A percentile compares a stretch with the other conserved stretches of the same genome.
These are phyloP conservation scores for Stomatorhinus walkeri DNA, from an alignment of 2,797 vertebrate species.

Conservation along the genomic window DNA sequence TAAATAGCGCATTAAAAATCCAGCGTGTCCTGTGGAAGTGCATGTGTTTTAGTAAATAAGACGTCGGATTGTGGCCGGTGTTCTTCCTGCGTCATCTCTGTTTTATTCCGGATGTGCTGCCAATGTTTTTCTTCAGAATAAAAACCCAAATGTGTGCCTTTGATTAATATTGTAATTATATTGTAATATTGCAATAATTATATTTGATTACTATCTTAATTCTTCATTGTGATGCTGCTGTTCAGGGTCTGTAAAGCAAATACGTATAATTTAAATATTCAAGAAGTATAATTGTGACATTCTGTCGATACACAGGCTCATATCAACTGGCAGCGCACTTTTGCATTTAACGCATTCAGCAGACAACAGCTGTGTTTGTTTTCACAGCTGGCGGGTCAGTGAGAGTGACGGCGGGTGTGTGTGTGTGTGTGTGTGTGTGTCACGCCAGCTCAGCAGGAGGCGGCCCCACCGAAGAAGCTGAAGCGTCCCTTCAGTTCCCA, in stretches of 20 bases:
- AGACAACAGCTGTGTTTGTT: conserved; percentile 10
- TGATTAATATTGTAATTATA: background rate
- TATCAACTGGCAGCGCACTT: background rate
- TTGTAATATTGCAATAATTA: too few relatives aligned
- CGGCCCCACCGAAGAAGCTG: background rate
- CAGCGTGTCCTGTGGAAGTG: background rate
- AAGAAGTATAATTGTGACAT: background rate
- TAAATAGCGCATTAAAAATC: background rate
- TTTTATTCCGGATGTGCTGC: background rate
- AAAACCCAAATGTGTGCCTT: background rate
- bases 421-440: too few relatives aligned
- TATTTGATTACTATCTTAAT: background rate
- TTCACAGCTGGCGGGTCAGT: conserved; percentile 12
- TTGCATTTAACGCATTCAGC: background rate
- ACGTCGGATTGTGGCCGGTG: background rate
- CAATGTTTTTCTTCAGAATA: background rate
- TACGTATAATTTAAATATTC: background rate
- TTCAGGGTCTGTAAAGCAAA: background rate
- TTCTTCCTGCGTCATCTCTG: background rate
- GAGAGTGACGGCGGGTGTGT: background rate
- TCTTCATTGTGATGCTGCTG: background rate
- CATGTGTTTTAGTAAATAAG: background rate
- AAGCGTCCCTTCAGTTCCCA: background rate
- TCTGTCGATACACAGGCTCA: background rate
- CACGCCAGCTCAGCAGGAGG: background rate